phyloP scores from a whole-genome alignment of 2,797 vertebrate species.

The Orientallactaga sibirica region DNA sequence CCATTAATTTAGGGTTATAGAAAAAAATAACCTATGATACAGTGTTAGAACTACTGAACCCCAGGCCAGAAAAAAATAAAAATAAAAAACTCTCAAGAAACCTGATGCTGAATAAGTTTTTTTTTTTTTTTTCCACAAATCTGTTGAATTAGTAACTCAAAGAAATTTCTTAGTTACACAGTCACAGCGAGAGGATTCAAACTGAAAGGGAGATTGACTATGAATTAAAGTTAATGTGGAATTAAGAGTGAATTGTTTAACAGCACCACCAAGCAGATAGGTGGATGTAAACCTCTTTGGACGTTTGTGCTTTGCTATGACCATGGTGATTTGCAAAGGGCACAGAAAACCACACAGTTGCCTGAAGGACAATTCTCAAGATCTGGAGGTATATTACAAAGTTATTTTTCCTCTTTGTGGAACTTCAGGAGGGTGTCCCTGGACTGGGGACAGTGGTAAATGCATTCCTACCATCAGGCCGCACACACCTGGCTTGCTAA shows the following conservation, averaged over 20 bases:
- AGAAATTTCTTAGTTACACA: conserved; percentile 73
- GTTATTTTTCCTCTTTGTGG: conserved; percentile 70
- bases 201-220: conserved; percentile 69
- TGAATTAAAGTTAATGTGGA: conserved; percentile 84
- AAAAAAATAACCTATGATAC: conserved; percentile 82
- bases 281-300: conserved; percentile 79
- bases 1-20: conserved; percentile 87
- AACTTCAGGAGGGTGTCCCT: conserved; percentile 79
- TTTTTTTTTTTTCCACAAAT: conserved; percentile 45
- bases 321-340: conserved; percentile 81
- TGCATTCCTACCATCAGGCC: conserved; percentile 70
- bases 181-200: conserved; percentile 71
- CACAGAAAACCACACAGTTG: conserved; percentile 77
- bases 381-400: conserved; percentile 78
- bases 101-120: conserved; percentile 63
- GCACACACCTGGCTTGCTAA: conserved; percentile 78
- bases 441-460: conserved; percentile 71
- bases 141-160: conserved; percentile 76
- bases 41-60: conserved; percentile 79
- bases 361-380: conserved; percentile 82
- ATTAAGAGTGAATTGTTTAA: conserved; percentile 83
- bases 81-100: conserved; percentile 49
- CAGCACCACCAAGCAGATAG: conserved; percentile 77
- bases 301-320: conserved; percentile 85
- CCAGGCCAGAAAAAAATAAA: conserved; percentile 72